Conservation (phyloP, 2,113 vertebrate genomes). For the Cynocephalus volans region DNA sequence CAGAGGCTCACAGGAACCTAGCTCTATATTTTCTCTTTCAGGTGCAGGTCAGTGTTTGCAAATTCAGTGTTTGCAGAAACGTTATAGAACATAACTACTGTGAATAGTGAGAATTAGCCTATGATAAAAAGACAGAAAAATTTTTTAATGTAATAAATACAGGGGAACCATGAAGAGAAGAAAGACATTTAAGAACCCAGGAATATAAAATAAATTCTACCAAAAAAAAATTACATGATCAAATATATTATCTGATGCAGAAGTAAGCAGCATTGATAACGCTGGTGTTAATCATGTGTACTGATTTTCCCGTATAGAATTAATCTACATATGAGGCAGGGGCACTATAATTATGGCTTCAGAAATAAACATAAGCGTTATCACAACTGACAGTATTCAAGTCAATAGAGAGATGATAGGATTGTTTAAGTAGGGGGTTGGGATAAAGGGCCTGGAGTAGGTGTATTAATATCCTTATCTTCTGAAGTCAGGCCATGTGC, state of each 20-base stretch:
- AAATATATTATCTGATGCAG: background rate
- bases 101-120: background rate
- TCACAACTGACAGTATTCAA: background rate
- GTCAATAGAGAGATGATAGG: background rate
- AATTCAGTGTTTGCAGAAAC: background rate
- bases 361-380: background rate
- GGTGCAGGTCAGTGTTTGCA: background rate
- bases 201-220: background rate
- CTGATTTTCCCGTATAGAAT: background rate
- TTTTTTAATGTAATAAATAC: background rate
- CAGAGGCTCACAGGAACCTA: background rate
- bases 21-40: background rate
- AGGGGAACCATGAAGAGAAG: background rate
- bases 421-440: background rate
- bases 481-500: background rate
- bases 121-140: background rate
- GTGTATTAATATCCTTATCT: too few relatives aligned
- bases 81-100: background rate
- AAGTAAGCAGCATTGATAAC: background rate
- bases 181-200: background rate
- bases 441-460: background rate
- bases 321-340: background rate
- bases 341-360: background rate
- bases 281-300: background rate
- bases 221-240: too few relatives aligned